Conservation (phyloP, 2,888 invertebrate species). For the Calliopum simillimum region DNA sequence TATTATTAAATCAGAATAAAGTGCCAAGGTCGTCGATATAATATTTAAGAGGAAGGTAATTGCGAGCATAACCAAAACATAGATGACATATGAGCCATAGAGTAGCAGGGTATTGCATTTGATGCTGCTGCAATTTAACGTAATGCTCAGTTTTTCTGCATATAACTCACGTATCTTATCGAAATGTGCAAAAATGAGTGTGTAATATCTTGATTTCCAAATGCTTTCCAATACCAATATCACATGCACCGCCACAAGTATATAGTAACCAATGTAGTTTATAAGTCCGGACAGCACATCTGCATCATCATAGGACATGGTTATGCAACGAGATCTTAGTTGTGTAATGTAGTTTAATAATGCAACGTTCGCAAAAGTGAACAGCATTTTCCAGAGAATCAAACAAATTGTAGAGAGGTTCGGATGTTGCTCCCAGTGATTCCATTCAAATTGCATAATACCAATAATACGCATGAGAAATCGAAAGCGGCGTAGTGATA, state of each 20-base stretch:
- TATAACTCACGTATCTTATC: conserved; percentile 37
- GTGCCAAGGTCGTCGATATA: background rate
- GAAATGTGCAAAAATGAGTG: conserved; percentile 19
- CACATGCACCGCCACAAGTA: conserved; percentile 34
- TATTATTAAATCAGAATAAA: conserved; percentile 51
- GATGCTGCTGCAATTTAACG: background rate
- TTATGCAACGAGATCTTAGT: background rate
- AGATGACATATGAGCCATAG: background rate
- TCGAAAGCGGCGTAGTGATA: conserved; percentile 46
- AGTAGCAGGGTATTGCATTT: background rate
- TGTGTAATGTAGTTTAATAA: background rate
- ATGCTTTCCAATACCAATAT: conserved; percentile 24
- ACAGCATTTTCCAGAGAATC: background rate
- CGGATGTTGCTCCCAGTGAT: background rate
- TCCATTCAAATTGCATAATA: conserved; percentile 43
- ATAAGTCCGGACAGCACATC: background rate
- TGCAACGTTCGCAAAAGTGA: background rate
- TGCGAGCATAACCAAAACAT: background rate
- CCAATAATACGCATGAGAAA: conserved; percentile 44
- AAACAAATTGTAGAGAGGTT: background rate
- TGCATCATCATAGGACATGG: background rate
- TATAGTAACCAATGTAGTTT: background rate
- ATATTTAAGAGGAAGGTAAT: background rate
- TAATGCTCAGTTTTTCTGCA: conserved; percentile 10
- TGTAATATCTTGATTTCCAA: conserved; percentile 15